phyloP scores from a whole-genome alignment of 2,888 invertebrate genomes.

The Drosophila dives region DNA sequence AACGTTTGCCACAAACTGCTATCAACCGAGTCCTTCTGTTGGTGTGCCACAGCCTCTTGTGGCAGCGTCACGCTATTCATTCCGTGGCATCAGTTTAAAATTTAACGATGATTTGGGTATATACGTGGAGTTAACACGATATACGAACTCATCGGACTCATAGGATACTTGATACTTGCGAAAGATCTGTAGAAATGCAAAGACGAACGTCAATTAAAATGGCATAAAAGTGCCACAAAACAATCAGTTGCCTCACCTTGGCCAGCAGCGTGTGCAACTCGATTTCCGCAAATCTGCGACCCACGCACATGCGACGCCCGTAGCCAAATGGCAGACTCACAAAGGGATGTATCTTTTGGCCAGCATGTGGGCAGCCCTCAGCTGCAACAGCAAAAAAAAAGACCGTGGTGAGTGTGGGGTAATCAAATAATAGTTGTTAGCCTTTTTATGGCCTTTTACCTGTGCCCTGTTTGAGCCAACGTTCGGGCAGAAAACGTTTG shows the following conservation, averaged over 20 bases:
- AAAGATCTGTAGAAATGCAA: constrained; percentile 86
- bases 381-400: constrained; percentile 23
- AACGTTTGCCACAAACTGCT: constrained; percentile 31
- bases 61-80: constrained; percentile 64
- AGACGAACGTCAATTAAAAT: constrained; percentile 25
- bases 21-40: constrained; percentile 66
- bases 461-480: constrained; percentile 89
- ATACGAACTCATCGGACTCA: constrained; percentile 88
- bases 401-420: neutral
- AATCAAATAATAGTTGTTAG: neutral
- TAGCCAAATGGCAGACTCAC: constrained; percentile 91
- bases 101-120: constrained; percentile 90
- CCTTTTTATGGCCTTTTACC: constrained; percentile 56
- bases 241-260: constrained; percentile 86
- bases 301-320: constrained; percentile 91
- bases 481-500: constrained; percentile 89
- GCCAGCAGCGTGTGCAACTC: constrained; percentile 90
- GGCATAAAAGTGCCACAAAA: neutral
- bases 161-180: constrained; percentile 90
- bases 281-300: constrained; percentile 92
- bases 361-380: constrained; percentile 81
- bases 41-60: constrained; percentile 21
- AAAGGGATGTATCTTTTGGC: constrained; percentile 89
- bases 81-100: constrained; percentile 87
- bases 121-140: constrained; percentile 91